Evolutionary conservation across 2,888 invertebrate species (phyloP).

Genomic region (Hecatera dysodea): DNA sequence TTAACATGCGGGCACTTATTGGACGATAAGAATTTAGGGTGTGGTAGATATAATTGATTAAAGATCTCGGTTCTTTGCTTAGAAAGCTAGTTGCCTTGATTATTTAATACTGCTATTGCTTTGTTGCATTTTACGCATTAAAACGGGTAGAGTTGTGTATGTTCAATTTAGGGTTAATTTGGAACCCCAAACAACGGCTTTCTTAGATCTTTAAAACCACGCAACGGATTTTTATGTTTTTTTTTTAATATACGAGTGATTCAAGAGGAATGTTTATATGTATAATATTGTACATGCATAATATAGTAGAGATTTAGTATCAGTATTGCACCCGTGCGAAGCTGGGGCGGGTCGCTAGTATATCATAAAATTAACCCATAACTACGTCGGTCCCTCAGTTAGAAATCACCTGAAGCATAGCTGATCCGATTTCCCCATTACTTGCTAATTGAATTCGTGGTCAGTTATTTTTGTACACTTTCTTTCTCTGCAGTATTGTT

Average conservation of each 20-base stretch:
- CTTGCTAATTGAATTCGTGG: slow-evolving; percentile 47
- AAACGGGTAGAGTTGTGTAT: slow-evolving; percentile 10
- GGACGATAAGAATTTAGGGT: slow-evolving; percentile 10
- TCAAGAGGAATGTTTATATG: too few species aligned
- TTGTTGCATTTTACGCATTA: not conserved
- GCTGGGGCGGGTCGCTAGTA: too few species aligned
- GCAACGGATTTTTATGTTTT: too few species aligned
- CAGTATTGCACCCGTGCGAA: too few species aligned
- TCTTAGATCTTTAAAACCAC: too few species aligned
- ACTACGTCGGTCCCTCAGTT: not conserved
- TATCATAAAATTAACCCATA: not conserved
- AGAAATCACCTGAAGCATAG: slow-evolving; percentile 18
- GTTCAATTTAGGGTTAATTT: too few species aligned
- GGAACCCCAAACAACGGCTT: too few species aligned
- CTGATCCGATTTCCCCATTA: slow-evolving; percentile 43
- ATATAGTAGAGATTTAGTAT: too few species aligned
- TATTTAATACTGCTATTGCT: not conserved
- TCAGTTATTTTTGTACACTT: slow-evolving; percentile 35
- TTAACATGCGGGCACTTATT: slow-evolving; percentile 4
- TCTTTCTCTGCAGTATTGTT: slow-evolving; percentile 34
- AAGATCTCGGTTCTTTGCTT: slow-evolving; percentile 4
- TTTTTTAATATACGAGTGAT: too few species aligned
- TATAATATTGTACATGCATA: too few species aligned
- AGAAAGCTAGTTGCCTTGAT: not conserved
- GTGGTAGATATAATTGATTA: not conserved